Evolutionary conservation across 37 sponge, comb jelly and placozoan genomes (phyloP), one percentile per base, ranked within the genome.

Genomic region (Ephydatia muelleri): DNA sequence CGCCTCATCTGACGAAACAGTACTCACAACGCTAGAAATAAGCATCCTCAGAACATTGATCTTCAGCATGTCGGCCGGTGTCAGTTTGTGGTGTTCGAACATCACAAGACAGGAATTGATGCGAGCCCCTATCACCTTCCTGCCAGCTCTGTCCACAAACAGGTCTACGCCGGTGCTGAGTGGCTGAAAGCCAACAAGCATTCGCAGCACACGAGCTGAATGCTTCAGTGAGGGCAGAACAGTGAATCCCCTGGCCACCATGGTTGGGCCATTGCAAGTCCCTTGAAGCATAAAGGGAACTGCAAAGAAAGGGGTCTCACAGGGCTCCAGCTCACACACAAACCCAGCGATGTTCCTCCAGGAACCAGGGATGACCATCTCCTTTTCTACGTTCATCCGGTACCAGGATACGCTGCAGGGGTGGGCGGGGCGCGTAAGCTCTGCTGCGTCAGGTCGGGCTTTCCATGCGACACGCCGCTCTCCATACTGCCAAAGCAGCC

Each of bases 401-500:
- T 72, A 68, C 87, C 90, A 89, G 31, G 69, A 25, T 13, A 86
- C 57, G 26, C 49, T 66, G 25, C 65, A 75, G 21, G 93, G 93
- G 72, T 88, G 83, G 2, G 28, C 25, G 5, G 87, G 83, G 4
- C 73, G 70, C 5, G 90, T 65, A 36, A 89, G 82, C 33, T 68
- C 31, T 19, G 37, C 86, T 9, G 39, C 29, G 6, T 77, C 30
- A 25, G 27, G 80, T 2, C 65, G 39, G 19, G 77, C 69, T 22
- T 37, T 75, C 93, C 93, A 92, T 2, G n/a, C 3, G 19, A 49
- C 34, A 37, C 48, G 64, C 0, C 93, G 65, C 32, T 85, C 90
- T 37, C 93, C 81, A 79, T 49, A 92, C 71, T 92, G 93, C 93
- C 93, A 92, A 21, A 88, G 66, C 13, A 82, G 12, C 38, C 39